Evolutionary conservation across 2,113 vertebrate genomes (phyloP), one percentile per base, ranked within the genome.

Genomic region (Osmerus mordax): DNA sequence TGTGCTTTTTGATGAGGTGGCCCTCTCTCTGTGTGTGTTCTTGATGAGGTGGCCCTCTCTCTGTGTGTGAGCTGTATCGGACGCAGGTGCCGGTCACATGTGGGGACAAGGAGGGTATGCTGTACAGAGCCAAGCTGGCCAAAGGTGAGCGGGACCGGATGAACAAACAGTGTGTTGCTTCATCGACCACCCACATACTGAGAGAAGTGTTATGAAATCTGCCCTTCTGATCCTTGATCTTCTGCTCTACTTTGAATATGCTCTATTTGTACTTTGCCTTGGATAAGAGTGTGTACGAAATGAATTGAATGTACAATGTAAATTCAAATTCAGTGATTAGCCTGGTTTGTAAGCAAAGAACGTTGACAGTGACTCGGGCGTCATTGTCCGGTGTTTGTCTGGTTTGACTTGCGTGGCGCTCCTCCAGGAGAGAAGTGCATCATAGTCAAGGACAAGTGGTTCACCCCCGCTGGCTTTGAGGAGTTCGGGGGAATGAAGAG

Each of bases 381-480:
- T 59, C 59, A 25, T 41, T 18, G n/a, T 18, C 41, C 14, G 47
- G 8, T 13, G 12, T 36, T 3, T 19, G 29, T 54, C 41, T 15
- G 19, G 55, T 25, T 62, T 51, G 13, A 47, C 13, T 15, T 3
- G 41, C 5, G 1, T 77, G 18, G 66, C 12, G 18, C 13, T 55
- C 3, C 79, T 71, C 58, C 58, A 92, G 91, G 90, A 19, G 67
- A 86, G 1, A 59, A 52, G 66, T 90, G 90, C 60, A 87, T 93
- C 52, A 0, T 59, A 13, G 70, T 51, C 2, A 0, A 76, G 0
- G 66, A 28, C 2, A 0, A 3, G 6, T 91, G 90, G 91, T 84
- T 86, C 32, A 73, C 75, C 16, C 91, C 91, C 0, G 0, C 0
- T 51, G 75, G 67, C 3, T 93, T 93, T 86, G 82, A 91, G 73